Conservation (phyloP, 2,888 invertebrate species). For the Apotomis betuletana region DNA sequence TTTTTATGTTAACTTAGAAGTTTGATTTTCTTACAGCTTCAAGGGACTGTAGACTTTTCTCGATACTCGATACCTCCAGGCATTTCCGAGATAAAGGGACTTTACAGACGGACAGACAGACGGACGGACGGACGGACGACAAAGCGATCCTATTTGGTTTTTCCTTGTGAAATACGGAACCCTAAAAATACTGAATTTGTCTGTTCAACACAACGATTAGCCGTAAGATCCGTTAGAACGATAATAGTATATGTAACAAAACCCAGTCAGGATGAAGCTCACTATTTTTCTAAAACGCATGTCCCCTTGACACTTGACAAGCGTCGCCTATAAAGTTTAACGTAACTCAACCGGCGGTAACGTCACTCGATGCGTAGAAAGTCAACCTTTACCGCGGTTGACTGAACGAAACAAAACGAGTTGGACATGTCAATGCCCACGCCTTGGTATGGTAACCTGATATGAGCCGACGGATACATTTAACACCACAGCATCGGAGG, state of each 20-base stretch:
- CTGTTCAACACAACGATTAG: too few species aligned
- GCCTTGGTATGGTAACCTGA: constrained; percentile 81
- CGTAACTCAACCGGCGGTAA: constrained; percentile 66
- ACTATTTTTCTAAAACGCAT: constrained; percentile 48
- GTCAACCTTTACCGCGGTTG: constrained; percentile 77
- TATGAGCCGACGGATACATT: constrained; percentile 80
- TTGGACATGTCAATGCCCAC: constrained; percentile 82
- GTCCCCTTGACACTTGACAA: constrained; percentile 69
- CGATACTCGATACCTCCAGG: too few species aligned
- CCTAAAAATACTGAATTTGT: too few species aligned
- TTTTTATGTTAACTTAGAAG: too few species aligned
- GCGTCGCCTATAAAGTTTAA: constrained; percentile 68
- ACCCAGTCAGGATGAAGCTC: constrained; percentile 7
- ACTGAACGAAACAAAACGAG: constrained; percentile 81
- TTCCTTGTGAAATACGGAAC: too few species aligned
- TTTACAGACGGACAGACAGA: too few species aligned
- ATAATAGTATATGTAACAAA: constrained; percentile 14
- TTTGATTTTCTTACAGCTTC: too few species aligned
- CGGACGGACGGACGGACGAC: too few species aligned
- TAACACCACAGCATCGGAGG: constrained; percentile 71
- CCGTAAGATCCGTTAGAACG: neutral
- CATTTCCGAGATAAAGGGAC: too few species aligned
- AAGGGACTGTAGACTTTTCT: too few species aligned
- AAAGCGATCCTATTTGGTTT: too few species aligned
- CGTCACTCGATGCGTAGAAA: constrained; percentile 79